A percentile compares a stretch with the other conserved stretches of the same genome.
phyloP scores from a whole-genome alignment of 2,797 vertebrate genomes.

The Enteromius viviparus region DNA sequence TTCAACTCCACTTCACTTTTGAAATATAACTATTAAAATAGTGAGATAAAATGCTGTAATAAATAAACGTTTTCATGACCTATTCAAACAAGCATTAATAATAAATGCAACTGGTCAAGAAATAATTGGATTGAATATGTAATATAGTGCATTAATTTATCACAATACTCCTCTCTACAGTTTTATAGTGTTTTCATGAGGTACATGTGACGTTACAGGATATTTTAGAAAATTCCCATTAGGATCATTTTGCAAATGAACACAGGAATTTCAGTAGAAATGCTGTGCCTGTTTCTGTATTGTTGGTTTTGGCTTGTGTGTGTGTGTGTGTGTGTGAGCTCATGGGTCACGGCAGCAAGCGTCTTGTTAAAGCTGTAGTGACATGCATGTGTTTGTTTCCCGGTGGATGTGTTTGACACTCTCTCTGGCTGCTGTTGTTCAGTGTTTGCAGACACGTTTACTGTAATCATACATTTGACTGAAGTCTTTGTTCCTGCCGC shows the following conservation, averaged over 20 bases:
- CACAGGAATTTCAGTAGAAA: background rate
- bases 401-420: background rate
- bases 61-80: background rate
- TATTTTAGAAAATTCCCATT: background rate
- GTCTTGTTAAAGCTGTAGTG: conserved; percentile 15
- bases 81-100: background rate
- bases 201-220: background rate
- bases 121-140: background rate
- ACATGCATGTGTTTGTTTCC: background rate
- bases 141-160: background rate
- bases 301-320: background rate
- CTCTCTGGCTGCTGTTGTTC: conserved; percentile 1
- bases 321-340: background rate
- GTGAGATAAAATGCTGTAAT: background rate
- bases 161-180: background rate
- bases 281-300: background rate
- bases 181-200: background rate
- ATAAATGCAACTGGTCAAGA: background rate
- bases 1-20: background rate
- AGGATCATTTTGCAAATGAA: background rate
- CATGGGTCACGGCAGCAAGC: background rate
- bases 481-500: background rate
- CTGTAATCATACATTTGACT: background rate
- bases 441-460: conserved; percentile 9
- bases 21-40: background rate